These are phyloP conservation scores for Cerceris ruficornis DNA, from an alignment of 2,888 invertebrate species.

Conservation along the genomic window DNA sequence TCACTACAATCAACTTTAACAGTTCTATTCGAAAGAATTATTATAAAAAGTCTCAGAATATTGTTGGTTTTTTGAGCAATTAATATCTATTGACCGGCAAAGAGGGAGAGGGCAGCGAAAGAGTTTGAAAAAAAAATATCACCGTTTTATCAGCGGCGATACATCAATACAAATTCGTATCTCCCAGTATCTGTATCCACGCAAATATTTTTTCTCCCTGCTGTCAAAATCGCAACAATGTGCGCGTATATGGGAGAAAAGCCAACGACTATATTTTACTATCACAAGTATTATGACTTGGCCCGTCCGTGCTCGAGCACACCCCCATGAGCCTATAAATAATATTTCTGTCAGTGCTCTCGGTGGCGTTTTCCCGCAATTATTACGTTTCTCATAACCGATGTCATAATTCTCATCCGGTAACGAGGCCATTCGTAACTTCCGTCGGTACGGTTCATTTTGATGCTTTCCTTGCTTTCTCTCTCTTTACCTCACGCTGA, in stretches of 20 bases:
- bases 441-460: slow-evolving; percentile 36
- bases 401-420: slow-evolving; percentile 61
- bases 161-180: background rate
- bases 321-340: slow-evolving; percentile 52
- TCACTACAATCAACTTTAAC: too few species aligned
- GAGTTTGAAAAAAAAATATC: too few species aligned
- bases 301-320: slow-evolving; percentile 25
- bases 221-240: slow-evolving; percentile 26
- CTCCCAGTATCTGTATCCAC: background rate
- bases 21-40: too few species aligned
- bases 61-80: too few species aligned
- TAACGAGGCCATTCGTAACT: slow-evolving; percentile 52
- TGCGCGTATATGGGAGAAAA: slow-evolving; percentile 41
- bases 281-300: slow-evolving; percentile 62
- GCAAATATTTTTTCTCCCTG: slow-evolving; percentile 18
- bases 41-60: too few species aligned
- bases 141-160: background rate
- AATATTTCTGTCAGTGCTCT: slow-evolving; percentile 62
- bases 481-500: too few species aligned
- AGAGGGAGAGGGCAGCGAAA: too few species aligned
- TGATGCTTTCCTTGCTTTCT: slow-evolving; percentile 19
- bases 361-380: slow-evolving; percentile 59
- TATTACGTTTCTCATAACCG: slow-evolving; percentile 65
- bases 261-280: slow-evolving; percentile 54
- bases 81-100: too few species aligned